Conservation (phyloP, 2,888 invertebrate genomes). For the Eledona agricola region DNA sequence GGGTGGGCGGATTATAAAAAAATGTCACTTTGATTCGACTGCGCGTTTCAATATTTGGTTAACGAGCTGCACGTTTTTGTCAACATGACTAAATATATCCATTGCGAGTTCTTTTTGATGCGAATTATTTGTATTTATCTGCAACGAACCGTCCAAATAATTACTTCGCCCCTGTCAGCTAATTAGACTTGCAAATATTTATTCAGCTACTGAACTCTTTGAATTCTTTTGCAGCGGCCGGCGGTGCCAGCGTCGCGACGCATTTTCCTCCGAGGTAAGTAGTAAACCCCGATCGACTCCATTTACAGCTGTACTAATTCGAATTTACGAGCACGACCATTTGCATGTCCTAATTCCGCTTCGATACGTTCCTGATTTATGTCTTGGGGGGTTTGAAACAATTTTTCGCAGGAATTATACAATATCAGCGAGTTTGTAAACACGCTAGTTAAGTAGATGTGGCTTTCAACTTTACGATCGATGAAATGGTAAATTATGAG, state of each 20-base stretch:
- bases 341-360: constrained; percentile 53
- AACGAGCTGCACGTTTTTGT: too few species aligned
- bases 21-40: too few species aligned
- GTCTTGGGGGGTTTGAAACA: constrained; percentile 12
- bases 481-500: constrained; percentile 35
- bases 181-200: too few species aligned
- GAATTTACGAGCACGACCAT: constrained; percentile 54
- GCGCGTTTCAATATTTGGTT: too few species aligned
- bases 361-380: constrained; percentile 53
- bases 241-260: constrained; percentile 27
- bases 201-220: too few species aligned
- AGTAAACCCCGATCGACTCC: constrained; percentile 45
- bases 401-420: constrained; percentile 13
- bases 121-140: too few species aligned
- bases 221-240: constrained; percentile 27
- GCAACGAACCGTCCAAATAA: too few species aligned
- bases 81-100: too few species aligned
- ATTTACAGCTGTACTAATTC: constrained; percentile 55
- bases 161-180: too few species aligned
- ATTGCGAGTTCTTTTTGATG: too few species aligned
- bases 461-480: constrained; percentile 34
- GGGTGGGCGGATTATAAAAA: too few species aligned
- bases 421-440: constrained; percentile 30
- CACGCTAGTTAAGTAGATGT: constrained; percentile 33
- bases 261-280: constrained; percentile 42